Evolutionary conservation across 2,797 vertebrate species (phyloP).

Genomic region (Lemur catta): DNA sequence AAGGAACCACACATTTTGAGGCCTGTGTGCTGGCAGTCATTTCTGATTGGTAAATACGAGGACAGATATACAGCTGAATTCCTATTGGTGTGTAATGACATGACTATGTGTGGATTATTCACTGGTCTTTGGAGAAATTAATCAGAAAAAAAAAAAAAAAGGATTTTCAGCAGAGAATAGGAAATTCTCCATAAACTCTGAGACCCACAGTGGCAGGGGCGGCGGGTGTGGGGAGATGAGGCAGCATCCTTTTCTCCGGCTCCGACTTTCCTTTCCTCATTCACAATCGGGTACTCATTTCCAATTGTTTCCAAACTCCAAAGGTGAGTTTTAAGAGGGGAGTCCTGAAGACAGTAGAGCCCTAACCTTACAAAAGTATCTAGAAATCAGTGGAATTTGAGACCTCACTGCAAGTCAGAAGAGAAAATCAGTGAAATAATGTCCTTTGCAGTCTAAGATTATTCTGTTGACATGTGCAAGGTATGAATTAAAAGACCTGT

Average conservation of each 20-base stretch:
- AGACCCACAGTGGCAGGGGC: neutral
- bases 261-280: neutral
- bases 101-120: neutral
- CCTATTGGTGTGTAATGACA: neutral
- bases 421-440: neutral
- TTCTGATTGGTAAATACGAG: neutral
- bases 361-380: neutral
- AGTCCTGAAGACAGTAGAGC: neutral
- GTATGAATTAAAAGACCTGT: neutral
- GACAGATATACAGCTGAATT: neutral
- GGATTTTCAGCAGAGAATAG: neutral
- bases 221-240: fast-evolving
- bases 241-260: neutral
- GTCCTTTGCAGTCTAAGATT: neutral
- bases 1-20: neutral
- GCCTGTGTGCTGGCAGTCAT: neutral
- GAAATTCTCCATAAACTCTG: neutral
- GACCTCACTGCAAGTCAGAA: neutral
- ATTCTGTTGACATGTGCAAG: neutral
- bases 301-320: neutral
- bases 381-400: neutral
- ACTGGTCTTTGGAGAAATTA: neutral
- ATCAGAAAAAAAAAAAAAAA: neutral
- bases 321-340: neutral
- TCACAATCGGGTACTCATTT: neutral